A percentile compares a stretch with the other conserved stretches of the same genome.
Conservation (phyloP, 2,113 vertebrate species). For the cat (Felis catus) region F.catus_Fca126_mat1.0 CM031420.1:72706001-72706500, state of each 20-base stretch:
- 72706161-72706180: slow-evolving; percentile 12
- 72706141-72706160: neutral
- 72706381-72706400: neutral
- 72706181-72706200: neutral
- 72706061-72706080: neutral
- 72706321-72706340: neutral
- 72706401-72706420: neutral
- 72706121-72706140: neutral
- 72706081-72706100: slow-evolving; percentile 5
- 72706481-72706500: neutral
- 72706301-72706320: neutral
- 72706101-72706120: neutral
- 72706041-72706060: neutral
- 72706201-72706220: slow-evolving; percentile 17
- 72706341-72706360: slow-evolving; percentile 12
- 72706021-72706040: neutral
- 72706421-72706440: neutral
- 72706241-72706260: neutral
- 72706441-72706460: neutral
- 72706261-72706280: neutral
- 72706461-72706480: neutral
- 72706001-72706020: neutral
- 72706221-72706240: slow-evolving; percentile 1
- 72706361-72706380: neutral
- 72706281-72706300: neutral